Base-by-base conservation (phyloP, 35 echinoderm and acorn worm species). In the Lytechinus variegatus region DNA sequence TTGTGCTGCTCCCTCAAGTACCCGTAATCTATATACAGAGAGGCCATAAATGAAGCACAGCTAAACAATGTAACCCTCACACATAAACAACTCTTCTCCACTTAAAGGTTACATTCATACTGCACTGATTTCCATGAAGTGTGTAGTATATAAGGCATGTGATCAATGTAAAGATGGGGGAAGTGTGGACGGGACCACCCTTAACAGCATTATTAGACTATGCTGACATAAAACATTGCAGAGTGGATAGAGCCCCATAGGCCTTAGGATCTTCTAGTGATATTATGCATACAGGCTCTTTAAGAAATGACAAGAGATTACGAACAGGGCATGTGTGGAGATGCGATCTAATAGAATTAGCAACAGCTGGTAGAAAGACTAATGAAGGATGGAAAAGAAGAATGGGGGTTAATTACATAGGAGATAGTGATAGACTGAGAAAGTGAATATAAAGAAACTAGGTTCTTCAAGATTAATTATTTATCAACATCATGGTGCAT, bases 31-130 rank as follows among this genome's bases (percentile, higher is more conserved):
- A 79, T 79, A 79, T 24, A 79, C 66, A 79, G 66, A 79, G 66
- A 79, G 66, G 66, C 66, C 66, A 79, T 79, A 79, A 79, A 79
- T 79, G 66, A 79, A 79, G 66, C 66, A 79, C 66, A 79, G 66
- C 66, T 79, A 79, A 79, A 79, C 66, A 79, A 79, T 79, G 66
- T 79, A 79, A 79, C 66, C 66, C 66, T 79, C 66, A 19, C 66
- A 79, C 66, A 79, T 79, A 79, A 79, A 79, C 66, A 79, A 79
- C 66, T 79, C 66, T 79, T 24, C 66, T 79, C 19, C 66, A 79
- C 66, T 79, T 79, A 79, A 79, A 79, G 66, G 16, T 16, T 24
- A 16, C 6, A 19, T 79, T 79, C 66, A n/a, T 24, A 79, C 66
- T 79, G 19, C 12, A 24, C 66, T 3, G 6, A 16, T 79, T 24